Percentiles rank a stretch among this genome's conserved stretches.
These are phyloP conservation scores for Lepilemur septentrionalis DNA, from an alignment of 2,797 vertebrate species.

Conservation along the genomic window DNA sequence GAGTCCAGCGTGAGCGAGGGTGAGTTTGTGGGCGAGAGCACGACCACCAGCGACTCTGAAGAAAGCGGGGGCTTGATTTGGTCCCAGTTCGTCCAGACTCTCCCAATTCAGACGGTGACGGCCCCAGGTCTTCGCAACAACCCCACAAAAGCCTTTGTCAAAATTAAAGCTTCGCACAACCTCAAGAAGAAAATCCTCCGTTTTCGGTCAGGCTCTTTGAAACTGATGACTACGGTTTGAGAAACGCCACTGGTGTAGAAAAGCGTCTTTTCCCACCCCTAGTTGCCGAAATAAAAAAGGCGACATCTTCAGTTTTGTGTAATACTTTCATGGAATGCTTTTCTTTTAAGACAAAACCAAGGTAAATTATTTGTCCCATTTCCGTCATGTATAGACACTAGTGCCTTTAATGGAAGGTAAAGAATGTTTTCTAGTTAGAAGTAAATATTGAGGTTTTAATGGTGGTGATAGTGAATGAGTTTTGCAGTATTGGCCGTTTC, in stretches of 20 bases:
- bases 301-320: slow-evolving; percentile 70
- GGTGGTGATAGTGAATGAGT: slow-evolving; percentile 71
- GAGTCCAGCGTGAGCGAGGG: slow-evolving; percentile 93
- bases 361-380: slow-evolving; percentile 75
- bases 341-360: slow-evolving; percentile 71
- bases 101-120: slow-evolving; percentile 83
- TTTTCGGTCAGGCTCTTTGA: slow-evolving; percentile 94
- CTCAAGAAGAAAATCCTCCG: slow-evolving; percentile 97
- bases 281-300: slow-evolving; percentile 20
- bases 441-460: slow-evolving; percentile 68
- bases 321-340: slow-evolving; percentile 69
- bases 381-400: slow-evolving; percentile 76
- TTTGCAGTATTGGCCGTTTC: slow-evolving; percentile 62
- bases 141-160: slow-evolving; percentile 91
- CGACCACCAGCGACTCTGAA: slow-evolving; percentile 91
- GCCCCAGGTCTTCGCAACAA: slow-evolving; percentile 85
- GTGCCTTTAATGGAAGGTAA: slow-evolving; percentile 85
- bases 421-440: slow-evolving; percentile 72
- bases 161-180: slow-evolving; percentile 96
- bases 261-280: slow-evolving; percentile 43
- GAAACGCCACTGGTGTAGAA: slow-evolving; percentile 73
- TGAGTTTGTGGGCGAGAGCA: slow-evolving; percentile 91
- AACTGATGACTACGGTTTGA: slow-evolving; percentile 96
- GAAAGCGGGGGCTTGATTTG: slow-evolving; percentile 90
- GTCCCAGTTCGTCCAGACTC: slow-evolving; percentile 90